phyloP scores from a whole-genome alignment of 1,140 invertebrate genomes.

The Sweltsa coloradensis region DNA sequence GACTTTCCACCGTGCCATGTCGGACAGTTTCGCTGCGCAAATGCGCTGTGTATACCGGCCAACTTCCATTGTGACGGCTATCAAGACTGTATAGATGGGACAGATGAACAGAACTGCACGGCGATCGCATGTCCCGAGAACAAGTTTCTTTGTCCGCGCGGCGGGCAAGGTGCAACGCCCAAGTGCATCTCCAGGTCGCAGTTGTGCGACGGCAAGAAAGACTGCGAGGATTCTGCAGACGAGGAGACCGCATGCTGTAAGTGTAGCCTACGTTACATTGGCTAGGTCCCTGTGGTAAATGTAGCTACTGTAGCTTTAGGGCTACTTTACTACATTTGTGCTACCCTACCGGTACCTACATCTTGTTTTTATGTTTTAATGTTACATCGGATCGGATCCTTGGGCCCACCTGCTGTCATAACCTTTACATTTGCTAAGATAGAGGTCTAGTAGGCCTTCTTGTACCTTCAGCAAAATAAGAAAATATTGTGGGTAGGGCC shows the following conservation, averaged over 20 bases:
- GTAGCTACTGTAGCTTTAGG: no score
- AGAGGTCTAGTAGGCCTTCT: no score
- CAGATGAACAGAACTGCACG: conserved; percentile 83
- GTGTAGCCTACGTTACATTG: no score
- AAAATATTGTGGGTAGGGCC: no score
- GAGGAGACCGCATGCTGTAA: conserved; percentile 81
- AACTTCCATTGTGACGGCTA: conserved; percentile 73
- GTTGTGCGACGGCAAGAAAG: conserved; percentile 78
- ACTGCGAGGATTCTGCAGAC: conserved; percentile 84
- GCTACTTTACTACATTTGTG: no score
- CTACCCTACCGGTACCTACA: no score
- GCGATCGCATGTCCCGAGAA: conserved; percentile 79
- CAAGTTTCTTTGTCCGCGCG: conserved; percentile 81
- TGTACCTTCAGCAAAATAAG: no score
- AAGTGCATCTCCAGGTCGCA: conserved; percentile 80
- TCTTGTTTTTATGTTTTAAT: no score
- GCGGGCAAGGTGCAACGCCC: conserved; percentile 49
- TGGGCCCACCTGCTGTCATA: no score
- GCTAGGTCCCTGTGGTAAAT: no score
- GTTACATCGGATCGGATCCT: no score
- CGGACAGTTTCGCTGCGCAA: conserved; percentile 86
- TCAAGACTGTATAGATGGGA: conserved; percentile 73
- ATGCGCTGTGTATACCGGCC: conserved; percentile 82
- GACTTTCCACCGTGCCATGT: conserved; percentile 82
- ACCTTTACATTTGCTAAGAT: no score